Conservation (phyloP, 2,113 vertebrate genomes). For the Epinephelus fuscoguttatus region DNA sequence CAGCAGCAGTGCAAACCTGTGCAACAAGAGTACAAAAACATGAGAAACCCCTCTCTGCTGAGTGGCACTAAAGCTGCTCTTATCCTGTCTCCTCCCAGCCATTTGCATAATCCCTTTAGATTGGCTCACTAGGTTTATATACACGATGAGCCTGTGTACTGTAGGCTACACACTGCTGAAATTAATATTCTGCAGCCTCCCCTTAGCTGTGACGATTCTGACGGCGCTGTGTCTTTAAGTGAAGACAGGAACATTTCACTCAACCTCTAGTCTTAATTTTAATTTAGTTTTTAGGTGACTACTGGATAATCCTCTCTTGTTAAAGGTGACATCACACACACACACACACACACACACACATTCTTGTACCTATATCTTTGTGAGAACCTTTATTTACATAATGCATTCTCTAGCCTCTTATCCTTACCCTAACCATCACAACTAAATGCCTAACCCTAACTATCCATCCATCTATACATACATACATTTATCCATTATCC, state of each 20-base stretch:
- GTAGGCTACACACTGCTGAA: background rate
- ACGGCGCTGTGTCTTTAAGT: background rate
- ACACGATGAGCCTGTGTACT: background rate
- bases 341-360: background rate
- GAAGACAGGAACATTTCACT: background rate
- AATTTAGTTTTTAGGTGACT: background rate
- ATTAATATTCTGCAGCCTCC: constrained; percentile 14
- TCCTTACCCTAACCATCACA: no score
- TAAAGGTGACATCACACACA: background rate
- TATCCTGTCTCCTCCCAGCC: constrained; percentile 15
- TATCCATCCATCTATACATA: no score
- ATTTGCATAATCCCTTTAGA: constrained; percentile 43
- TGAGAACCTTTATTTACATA: no score
- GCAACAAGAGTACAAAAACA: background rate
- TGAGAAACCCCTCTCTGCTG: background rate
- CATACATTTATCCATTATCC: no score
- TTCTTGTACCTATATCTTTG: no score
- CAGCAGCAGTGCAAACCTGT: constrained; percentile 9
- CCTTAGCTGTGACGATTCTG: background rate
- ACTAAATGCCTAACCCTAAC: no score
- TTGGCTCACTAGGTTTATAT: constrained; percentile 42
- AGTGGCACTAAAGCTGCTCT: constrained; percentile 30
- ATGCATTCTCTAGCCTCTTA: no score
- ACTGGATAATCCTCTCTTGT: background rate
- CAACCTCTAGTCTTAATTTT: background rate